A percentile compares a stretch with the other conserved stretches of the same genome.
phyloP scores from a whole-genome alignment of 2,797 vertebrate species.

The Catamblyrhynchus diadema region DNA sequence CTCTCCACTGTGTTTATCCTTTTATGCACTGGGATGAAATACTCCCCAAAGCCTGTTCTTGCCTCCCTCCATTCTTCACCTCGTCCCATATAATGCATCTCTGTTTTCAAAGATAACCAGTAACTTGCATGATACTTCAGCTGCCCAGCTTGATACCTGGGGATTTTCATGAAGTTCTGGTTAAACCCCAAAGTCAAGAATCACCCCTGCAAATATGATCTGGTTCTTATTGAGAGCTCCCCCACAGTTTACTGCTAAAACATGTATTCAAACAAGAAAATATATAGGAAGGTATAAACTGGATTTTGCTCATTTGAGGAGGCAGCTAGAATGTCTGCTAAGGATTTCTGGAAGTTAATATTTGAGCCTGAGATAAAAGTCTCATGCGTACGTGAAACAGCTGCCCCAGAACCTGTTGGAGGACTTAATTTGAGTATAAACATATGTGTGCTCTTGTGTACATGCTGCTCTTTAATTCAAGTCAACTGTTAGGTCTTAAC shows the following conservation, averaged over 20 bases:
- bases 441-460: constrained; percentile 19
- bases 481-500: constrained; percentile 30
- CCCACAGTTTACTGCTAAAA: background rate
- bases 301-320: background rate
- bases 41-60: background rate
- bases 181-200: background rate
- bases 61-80: background rate
- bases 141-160: background rate
- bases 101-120: background rate
- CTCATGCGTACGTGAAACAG: background rate
- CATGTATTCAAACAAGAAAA: rapidly evolving
- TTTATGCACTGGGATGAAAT: background rate
- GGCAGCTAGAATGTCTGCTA: background rate
- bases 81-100: background rate
- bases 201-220: rapidly evolving
- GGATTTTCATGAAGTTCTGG: background rate
- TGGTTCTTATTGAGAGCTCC: background rate
- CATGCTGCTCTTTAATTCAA: constrained; percentile 1
- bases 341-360: constrained; percentile 15
- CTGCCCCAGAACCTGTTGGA: constrained; percentile 50
- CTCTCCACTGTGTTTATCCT: background rate
- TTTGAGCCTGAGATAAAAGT: constrained; percentile 23
- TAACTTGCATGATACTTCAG: background rate
- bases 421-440: constrained; percentile 38
- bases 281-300: background rate